phyloP scores from a whole-genome alignment of 2,113 vertebrate genomes.

The Arvicanthis niloticus region DNA sequence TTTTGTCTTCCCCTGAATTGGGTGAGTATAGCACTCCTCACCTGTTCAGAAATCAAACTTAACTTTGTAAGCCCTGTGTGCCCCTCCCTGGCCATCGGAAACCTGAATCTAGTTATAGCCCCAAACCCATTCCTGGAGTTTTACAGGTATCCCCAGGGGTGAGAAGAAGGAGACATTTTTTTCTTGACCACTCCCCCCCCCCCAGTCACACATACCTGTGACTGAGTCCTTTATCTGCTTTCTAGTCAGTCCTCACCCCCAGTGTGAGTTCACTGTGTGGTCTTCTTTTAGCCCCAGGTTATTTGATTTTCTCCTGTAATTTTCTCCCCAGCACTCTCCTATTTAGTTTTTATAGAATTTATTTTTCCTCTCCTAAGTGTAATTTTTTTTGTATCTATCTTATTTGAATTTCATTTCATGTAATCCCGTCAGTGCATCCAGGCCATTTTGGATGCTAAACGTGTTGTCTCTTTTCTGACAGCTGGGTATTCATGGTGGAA shows the following conservation, averaged over 20 bases:
- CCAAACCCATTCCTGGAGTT: background rate
- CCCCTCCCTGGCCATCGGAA: background rate
- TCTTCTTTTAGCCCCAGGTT: constrained; percentile 17
- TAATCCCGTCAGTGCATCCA: constrained; percentile 58
- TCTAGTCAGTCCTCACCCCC: background rate
- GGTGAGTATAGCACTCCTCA: accelerated
- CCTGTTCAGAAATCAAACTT: background rate
- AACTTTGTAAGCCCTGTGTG: background rate
- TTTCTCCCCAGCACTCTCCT: constrained; percentile 71
- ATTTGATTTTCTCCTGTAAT: constrained; percentile 46
- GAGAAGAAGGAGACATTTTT: too few species aligned
- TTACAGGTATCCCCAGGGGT: background rate
- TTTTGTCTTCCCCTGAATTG: background rate
- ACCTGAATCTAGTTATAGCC: background rate
- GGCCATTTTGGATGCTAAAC: constrained; percentile 69
- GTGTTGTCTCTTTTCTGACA: constrained; percentile 64
- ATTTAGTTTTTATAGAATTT: constrained; percentile 64
- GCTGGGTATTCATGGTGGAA: constrained; percentile 63
- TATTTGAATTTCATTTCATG: constrained; percentile 75
- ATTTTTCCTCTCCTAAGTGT: constrained; percentile 66
- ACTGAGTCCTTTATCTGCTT: background rate
- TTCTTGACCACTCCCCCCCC: accelerated
- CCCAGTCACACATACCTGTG: accelerated
- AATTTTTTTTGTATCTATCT: constrained; percentile 71
- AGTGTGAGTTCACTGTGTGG: background rate